Evolutionary conservation across 1,140 invertebrate genomes (phyloP), one percentile per base, ranked within the genome.

Genomic region (Drosophila parabipectinata): DNA sequence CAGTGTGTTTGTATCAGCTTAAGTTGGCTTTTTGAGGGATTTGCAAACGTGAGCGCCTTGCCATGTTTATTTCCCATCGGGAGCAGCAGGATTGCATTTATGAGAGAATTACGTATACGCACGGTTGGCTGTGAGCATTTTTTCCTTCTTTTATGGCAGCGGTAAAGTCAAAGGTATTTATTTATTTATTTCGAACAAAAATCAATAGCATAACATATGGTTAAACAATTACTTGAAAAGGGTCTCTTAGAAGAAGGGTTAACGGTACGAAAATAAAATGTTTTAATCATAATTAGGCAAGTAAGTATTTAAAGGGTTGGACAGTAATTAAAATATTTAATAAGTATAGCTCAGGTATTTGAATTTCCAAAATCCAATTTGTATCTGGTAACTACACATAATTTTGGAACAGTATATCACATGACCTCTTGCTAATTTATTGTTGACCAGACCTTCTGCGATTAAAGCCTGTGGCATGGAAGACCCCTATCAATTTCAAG

Each of bases 1-100:
- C 50, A 67, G 63, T 54, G 54, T 63, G 41, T 62, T 72, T 72
- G 60, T 68, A 61, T 56, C 58, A 37, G 76, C 73, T 83, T 76
- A 67, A 44, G 58, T 60, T 67, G 59, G 81, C 54, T 74, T 79
- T 74, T 61, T 72, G 59, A 71, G 48, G 81, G 81, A 85, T 83
- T 80, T 83, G 77, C 48, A 72, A 47, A 45, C 26, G 52, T 57
- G 30, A 60, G 44, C 39, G 24, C 21, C n/a, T 15, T 18, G 47
- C 39, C 39, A 45, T 68, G 77, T 75, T 59, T 69, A 69, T 72
- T 51, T 73, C 41, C 71, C 34, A 21, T 21, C 28, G 32, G 37
- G 44, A 53, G 45, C 21, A 55, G 52, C 30, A 48, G 41, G 59
- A 71, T 71, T 57, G 63, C 67, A 67, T 72, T 72, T 83, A 61